Evolutionary conservation across 2,888 invertebrate species (phyloP).

Genomic region (Plagodis pulveraria): DNA sequence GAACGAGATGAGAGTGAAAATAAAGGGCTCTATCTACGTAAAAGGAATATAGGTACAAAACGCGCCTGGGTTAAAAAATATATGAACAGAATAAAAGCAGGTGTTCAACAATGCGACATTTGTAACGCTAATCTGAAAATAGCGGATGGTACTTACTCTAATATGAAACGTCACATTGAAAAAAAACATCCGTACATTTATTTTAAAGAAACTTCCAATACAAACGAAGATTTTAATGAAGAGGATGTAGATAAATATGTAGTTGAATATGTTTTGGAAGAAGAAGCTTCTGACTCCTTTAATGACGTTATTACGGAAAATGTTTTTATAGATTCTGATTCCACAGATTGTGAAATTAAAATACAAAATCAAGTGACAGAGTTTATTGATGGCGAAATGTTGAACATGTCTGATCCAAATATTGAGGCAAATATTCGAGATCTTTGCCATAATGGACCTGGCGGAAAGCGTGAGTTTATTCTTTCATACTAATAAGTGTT

Average conservation of each 20-base stretch:
- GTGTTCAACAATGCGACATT: slow-evolving; percentile 1
- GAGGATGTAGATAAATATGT: neutral
- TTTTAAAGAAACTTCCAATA: slow-evolving; percentile 9
- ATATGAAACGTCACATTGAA: slow-evolving; percentile 23
- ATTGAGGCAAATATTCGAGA: slow-evolving; percentile 8
- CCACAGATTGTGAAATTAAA: neutral
- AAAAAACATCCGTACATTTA: slow-evolving; percentile 14
- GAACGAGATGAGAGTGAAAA: neutral
- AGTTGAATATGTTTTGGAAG: neutral
- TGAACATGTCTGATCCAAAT: slow-evolving; percentile 12
- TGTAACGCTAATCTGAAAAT: slow-evolving; percentile 8
- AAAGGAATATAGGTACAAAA: neutral
- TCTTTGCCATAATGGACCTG: slow-evolving; percentile 3
- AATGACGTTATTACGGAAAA: neutral
- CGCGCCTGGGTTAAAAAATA: slow-evolving; percentile 10
- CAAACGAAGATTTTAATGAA: neutral
- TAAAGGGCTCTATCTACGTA: too few relatives aligned
- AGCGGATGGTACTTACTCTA: neutral
- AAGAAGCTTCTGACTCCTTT: neutral
- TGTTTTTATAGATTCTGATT: neutral
- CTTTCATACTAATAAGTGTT: neutral
- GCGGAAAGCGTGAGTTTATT: slow-evolving; percentile 12
- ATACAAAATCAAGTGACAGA: neutral
- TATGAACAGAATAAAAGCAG: neutral
- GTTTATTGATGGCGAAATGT: neutral